Evolutionary conservation across 2,797 vertebrate species (phyloP).

Genomic region (Dermochelys coriacea): DNA sequence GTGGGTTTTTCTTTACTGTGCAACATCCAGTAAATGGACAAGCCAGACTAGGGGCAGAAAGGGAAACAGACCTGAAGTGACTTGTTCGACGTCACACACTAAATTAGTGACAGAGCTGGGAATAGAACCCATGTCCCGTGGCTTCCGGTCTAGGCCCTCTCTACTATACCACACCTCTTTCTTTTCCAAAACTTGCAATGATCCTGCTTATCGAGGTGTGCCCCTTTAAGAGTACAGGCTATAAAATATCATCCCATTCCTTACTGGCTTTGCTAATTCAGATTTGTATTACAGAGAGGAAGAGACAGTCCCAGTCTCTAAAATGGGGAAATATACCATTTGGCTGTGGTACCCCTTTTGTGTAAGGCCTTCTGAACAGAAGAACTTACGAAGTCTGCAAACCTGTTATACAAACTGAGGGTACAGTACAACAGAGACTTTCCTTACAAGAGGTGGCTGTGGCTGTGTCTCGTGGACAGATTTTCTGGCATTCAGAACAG

Average conservation of each 20-base stretch:
- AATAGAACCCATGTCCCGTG: neutral
- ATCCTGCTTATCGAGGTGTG: neutral
- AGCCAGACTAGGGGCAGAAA: neutral
- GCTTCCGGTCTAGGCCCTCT: neutral
- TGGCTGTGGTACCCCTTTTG: neutral
- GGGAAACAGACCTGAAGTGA: neutral
- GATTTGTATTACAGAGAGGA: too few relatives aligned
- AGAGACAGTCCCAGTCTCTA: neutral
- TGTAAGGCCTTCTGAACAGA: neutral
- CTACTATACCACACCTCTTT: neutral
- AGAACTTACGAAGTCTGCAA: neutral
- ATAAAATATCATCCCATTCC: neutral
- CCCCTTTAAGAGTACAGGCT: neutral
- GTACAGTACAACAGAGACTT: neutral
- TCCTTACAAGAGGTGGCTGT: neutral
- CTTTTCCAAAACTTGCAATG: neutral
- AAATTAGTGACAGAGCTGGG: neutral
- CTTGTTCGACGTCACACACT: rapidly evolving
- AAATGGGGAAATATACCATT: neutral
- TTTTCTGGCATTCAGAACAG: neutral
- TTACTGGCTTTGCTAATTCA: neutral
- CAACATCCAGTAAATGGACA: neutral
- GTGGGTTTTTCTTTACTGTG: neutral
- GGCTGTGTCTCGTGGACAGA: neutral
- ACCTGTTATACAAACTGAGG: neutral